Percentiles rank a stretch among this genome's conserved stretches.
Evolutionary conservation across 2,113 vertebrate species (phyloP).

Genomic region (Mustelus asterias): DNA sequence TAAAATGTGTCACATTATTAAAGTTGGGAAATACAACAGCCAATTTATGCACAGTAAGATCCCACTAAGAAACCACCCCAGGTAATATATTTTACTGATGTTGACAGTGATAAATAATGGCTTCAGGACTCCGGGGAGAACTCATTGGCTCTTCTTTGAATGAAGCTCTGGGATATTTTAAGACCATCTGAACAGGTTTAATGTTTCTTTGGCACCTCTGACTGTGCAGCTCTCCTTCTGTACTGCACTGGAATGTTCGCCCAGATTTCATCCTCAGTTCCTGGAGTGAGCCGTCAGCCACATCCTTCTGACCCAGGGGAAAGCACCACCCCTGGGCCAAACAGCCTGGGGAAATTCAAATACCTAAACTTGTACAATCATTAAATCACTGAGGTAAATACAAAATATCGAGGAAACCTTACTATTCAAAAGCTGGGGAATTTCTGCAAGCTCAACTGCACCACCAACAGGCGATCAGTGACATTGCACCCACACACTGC

Average conservation of each 20-base stretch:
- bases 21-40: not conserved
- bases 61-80: not conserved
- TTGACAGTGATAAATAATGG: not conserved
- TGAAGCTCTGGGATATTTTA: not conserved
- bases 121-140: not conserved
- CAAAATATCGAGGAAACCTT: no score
- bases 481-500: not conserved
- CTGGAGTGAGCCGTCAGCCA: not conserved
- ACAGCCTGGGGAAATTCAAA: not conserved
- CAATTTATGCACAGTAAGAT: not conserved
- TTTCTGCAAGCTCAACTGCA: not conserved
- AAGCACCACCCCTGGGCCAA: not conserved
- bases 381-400: not conserved
- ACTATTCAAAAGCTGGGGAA: not conserved
- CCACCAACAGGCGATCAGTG: not conserved
- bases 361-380: not conserved
- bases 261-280: not conserved
- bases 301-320: not conserved
- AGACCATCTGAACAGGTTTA: not conserved
- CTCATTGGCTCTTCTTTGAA: not conserved
- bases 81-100: not conserved
- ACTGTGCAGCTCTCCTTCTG: not conserved
- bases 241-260: not conserved
- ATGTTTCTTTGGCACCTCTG: not conserved
- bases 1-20: not conserved